phyloP scores from a whole-genome alignment of 37 sponge, comb jelly and placozoan genomes.

The Aplysina aerophoba region DNA sequence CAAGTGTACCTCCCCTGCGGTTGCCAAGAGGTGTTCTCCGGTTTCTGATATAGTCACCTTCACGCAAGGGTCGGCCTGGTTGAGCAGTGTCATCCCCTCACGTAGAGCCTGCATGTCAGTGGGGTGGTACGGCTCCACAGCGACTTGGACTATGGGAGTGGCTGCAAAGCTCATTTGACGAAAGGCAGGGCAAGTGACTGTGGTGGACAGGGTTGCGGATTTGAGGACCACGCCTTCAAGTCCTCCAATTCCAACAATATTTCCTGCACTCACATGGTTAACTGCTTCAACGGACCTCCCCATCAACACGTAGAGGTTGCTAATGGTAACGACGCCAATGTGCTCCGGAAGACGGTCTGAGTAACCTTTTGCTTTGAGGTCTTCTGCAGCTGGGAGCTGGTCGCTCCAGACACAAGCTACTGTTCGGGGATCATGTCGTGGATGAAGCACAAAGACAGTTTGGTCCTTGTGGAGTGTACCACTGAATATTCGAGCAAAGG shows the following conservation, averaged over 20 bases:
- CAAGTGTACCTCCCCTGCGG: slow-evolving; percentile 97
- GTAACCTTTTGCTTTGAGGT: background rate
- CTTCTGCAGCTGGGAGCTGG: background rate
- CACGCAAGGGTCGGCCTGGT: slow-evolving; percentile 94
- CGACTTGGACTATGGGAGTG: slow-evolving; percentile 89
- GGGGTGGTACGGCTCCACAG: slow-evolving; percentile 85
- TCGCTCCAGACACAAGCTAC: background rate
- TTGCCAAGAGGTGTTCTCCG: slow-evolving; percentile 86
- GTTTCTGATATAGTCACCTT: slow-evolving; percentile 79
- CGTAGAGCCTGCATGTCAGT: slow-evolving; percentile 70
- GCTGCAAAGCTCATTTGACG: slow-evolving; percentile 72
- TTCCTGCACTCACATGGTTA: slow-evolving; percentile 84
- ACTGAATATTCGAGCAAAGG: slow-evolving; percentile 88
- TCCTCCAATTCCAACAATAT: slow-evolving; percentile 89
- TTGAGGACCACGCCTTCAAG: slow-evolving; percentile 81
- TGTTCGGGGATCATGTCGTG: slow-evolving; percentile 80
- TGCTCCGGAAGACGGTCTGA: slow-evolving; percentile 6
- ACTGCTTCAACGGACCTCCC: slow-evolving; percentile 81
- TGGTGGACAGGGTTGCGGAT: slow-evolving; percentile 82
- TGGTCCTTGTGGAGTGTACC: slow-evolving; percentile 74
- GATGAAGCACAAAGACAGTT: slow-evolving; percentile 77
- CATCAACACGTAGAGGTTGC: slow-evolving; percentile 88
- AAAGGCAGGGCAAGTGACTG: slow-evolving; percentile 89
- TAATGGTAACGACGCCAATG: slow-evolving; percentile 38
- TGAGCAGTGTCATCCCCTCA: slow-evolving; percentile 85